Base-by-base conservation (phyloP, 2,888 invertebrate species). In the Latrodectus elegans region DNA sequence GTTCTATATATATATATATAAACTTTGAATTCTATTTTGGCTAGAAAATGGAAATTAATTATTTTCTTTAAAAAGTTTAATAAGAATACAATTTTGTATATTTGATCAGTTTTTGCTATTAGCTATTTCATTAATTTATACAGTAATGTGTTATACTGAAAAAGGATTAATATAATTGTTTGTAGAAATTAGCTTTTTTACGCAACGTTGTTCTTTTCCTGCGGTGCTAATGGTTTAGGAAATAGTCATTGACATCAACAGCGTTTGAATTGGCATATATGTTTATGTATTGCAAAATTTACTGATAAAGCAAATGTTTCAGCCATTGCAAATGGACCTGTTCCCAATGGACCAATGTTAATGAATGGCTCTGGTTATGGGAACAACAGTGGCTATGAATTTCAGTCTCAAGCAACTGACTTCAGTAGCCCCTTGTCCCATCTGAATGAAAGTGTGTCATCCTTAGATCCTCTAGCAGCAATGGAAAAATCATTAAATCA, bases 401-500 rank as follows among this genome's bases (percentile, higher is more conserved):
- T 90, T 77, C 89, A 90, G 67, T 90, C 90, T 2, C 90, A 90
- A 55, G 90, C 89, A 52, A 89, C 90, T 52, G 90, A 90, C 60
- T 90, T 90, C 70, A 93, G 93, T 89, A 96, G 96, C 78, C 96
- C 96, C 14, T 92, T 96, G 88, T 95, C 96, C 53, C 96, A 96
- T 92, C 93, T 97, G 85, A 96, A 95, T 91, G 97, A 97, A 90
- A 96, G 96, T 26, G 96, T 96, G 88, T 96, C 96, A 91, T 96
- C 96, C n/a, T 93, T 97, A 90, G 97, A 97, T 93, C 97, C 97
- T 72, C 94, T 97, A 10, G 97, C 97, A 91, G 97, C 97, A 77
- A 97, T 97, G 96, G 97, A 97, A 92, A 97, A 97, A 92, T 96
- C 96, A 91, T 94, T 97, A 79, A 96, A 95, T 92, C 90, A 90